Conservation (phyloP, 2,797 vertebrate species). For the Astyanax mexicanus region DNA sequence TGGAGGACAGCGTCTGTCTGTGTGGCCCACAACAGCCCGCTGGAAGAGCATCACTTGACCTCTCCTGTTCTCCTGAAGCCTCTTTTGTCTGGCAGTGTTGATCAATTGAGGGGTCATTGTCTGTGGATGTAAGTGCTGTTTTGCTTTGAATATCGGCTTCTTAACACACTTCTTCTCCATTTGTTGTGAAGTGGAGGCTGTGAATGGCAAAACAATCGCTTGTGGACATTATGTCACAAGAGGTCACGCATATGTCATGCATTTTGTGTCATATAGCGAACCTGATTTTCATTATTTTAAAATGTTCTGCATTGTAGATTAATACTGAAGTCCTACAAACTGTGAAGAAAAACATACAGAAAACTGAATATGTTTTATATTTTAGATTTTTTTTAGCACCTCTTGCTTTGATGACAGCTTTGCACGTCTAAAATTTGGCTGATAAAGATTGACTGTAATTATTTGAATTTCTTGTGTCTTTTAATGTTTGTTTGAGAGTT, state of each 20-base stretch:
- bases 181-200: neutral
- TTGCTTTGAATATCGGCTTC: constrained; percentile 19
- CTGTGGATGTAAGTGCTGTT: neutral
- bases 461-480: too few relatives aligned
- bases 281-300: too few relatives aligned
- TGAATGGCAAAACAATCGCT: neutral
- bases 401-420: too few relatives aligned
- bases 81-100: constrained; percentile 38
- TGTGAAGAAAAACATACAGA: too few relatives aligned
- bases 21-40: constrained; percentile 47
- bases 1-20: constrained; percentile 52
- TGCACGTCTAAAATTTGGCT: too few relatives aligned
- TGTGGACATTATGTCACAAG: neutral
- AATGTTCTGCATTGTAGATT: too few relatives aligned
- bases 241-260: neutral
- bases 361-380: too few relatives aligned
- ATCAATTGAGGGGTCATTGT: constrained; percentile 5
- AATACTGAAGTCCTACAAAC: too few relatives aligned
- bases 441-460: too few relatives aligned
- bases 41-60: constrained; percentile 72
- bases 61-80: constrained; percentile 63
- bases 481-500: too few relatives aligned
- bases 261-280: neutral
- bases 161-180: constrained; percentile 6
- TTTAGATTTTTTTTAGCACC: too few relatives aligned